Percentiles rank a stretch among this genome's conserved stretches.
phyloP scores from a whole-genome alignment of 2,888 invertebrate species.

The Druceiella hillmani region DNA sequence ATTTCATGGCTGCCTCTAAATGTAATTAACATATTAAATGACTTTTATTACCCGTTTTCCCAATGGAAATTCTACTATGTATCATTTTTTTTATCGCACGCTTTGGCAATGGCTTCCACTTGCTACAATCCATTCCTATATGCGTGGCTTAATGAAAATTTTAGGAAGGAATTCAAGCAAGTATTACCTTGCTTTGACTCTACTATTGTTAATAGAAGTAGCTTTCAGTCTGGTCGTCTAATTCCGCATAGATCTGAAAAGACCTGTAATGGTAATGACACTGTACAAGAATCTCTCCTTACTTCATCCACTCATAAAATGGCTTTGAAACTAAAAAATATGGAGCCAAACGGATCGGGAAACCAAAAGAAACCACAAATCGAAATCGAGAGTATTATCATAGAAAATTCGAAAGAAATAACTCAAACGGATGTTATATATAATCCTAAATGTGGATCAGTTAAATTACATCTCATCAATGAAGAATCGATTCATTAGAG shows the following conservation, averaged over 20 bases:
- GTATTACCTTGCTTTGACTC: conserved; percentile 59
- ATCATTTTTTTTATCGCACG: conserved; percentile 75
- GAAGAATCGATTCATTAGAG: no score
- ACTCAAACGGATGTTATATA: no score
- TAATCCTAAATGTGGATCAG: no score
- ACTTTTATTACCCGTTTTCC: conserved; percentile 57
- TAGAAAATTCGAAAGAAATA: no score
- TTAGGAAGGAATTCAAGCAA: conserved; percentile 82
- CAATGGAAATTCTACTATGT: conserved; percentile 69
- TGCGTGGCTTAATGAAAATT: conserved; percentile 94
- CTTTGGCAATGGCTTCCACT: conserved; percentile 89
- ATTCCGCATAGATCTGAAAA: conserved; percentile 46
- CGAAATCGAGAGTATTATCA: no score
- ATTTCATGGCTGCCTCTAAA: conserved; percentile 83
- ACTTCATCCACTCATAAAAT: conserved; percentile 43
- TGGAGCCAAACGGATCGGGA: no score
- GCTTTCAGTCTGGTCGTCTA: conserved; percentile 38
- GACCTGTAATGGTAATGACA: conserved; percentile 48
- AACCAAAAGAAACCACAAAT: no score
- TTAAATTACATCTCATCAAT: no score
- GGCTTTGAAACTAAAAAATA: no score
- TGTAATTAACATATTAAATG: conserved; percentile 69
- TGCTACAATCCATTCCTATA: conserved; percentile 94
- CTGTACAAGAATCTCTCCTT: conserved; percentile 43
- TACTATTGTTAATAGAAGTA: conserved; percentile 30